Evolutionary conservation across 2,888 invertebrate genomes (phyloP).

Genomic region (Pseudolycoriella hygida): DNA sequence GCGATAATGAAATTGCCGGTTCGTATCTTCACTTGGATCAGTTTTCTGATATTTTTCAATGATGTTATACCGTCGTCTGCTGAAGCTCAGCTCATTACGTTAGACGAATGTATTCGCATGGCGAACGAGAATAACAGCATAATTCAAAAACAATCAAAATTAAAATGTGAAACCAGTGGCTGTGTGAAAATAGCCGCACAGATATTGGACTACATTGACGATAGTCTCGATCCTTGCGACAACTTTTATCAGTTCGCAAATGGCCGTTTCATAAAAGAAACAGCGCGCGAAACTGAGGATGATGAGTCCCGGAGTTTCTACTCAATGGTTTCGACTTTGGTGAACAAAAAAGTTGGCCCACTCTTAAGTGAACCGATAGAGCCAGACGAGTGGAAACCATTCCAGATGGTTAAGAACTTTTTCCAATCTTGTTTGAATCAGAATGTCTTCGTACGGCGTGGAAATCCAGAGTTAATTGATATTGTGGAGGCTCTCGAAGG

Average conservation of each 20-base stretch:
- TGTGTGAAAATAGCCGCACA: conserved; percentile 60
- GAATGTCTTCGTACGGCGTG: conserved; percentile 15
- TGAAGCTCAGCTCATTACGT: too few species aligned
- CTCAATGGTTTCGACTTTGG: conserved; percentile 11
- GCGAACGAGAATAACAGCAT: too few species aligned
- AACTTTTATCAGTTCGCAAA: conserved; percentile 32
- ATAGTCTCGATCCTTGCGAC: conserved; percentile 50
- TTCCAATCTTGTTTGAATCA: conserved; percentile 15
- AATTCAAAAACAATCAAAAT: too few species aligned
- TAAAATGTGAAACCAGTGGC: conserved; percentile 47
- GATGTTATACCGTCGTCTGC: too few species aligned
- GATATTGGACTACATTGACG: conserved; percentile 47
- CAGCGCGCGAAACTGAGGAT: conserved; percentile 50
- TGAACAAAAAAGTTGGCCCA: conserved; percentile 12
- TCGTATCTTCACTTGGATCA: too few species aligned
- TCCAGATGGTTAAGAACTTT: conserved; percentile 14
- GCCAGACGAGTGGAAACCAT: conserved; percentile 12
- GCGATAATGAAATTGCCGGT: too few species aligned
- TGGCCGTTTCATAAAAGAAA: conserved; percentile 25
- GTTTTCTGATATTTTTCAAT: too few species aligned
- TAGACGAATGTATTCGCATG: too few species aligned
- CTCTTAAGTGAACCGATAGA: conserved; percentile 11
- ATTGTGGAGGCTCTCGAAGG: conserved; percentile 30
- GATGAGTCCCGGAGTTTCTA: conserved; percentile 11
- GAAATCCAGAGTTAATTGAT: conserved; percentile 22